Evolutionary conservation across 1,140 invertebrate genomes (phyloP).

Genomic region (Zaprionus gabonicus): DNA sequence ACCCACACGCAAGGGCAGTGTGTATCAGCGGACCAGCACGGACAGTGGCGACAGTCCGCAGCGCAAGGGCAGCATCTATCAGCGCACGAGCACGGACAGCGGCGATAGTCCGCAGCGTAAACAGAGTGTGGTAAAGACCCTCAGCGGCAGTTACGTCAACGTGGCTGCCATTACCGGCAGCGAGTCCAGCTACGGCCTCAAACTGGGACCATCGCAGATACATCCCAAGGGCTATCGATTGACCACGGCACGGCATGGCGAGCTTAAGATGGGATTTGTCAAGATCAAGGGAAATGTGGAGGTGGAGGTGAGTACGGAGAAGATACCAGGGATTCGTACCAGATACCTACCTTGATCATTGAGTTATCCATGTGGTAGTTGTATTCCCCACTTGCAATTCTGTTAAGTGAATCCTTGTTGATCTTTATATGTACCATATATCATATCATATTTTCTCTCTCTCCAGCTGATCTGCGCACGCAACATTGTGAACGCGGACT

Average conservation of each 20-base stretch:
- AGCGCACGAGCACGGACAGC: slow-evolving; percentile 53
- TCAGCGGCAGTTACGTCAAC: slow-evolving; percentile 66
- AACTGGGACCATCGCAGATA: slow-evolving; percentile 91
- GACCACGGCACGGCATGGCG: slow-evolving; percentile 89
- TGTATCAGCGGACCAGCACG: slow-evolving; percentile 59
- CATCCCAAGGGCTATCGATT: slow-evolving; percentile 89
- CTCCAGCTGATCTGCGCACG: slow-evolving; percentile 85
- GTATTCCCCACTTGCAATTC: no score
- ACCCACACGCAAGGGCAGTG: slow-evolving; percentile 73
- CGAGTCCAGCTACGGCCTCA: slow-evolving; percentile 84
- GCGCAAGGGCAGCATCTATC: slow-evolving; percentile 75
- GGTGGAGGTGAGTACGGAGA: slow-evolving; percentile 89
- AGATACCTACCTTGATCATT: no score
- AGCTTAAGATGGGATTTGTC: slow-evolving; percentile 94
- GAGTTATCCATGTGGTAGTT: no score
- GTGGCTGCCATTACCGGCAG: slow-evolving; percentile 65
- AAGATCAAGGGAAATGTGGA: slow-evolving; percentile 96
- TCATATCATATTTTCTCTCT: neutral
- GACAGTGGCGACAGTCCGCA: slow-evolving; percentile 41
- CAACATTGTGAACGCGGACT: slow-evolving; percentile 85
- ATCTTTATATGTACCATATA: no score
- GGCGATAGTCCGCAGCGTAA: slow-evolving; percentile 65
- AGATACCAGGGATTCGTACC: no score
- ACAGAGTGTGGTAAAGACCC: slow-evolving; percentile 70
- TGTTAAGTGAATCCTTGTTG: no score